These are phyloP conservation scores for Aradophagus sp. DNA, from an alignment of 1,140 invertebrate species.

Conservation along the genomic window DNA sequence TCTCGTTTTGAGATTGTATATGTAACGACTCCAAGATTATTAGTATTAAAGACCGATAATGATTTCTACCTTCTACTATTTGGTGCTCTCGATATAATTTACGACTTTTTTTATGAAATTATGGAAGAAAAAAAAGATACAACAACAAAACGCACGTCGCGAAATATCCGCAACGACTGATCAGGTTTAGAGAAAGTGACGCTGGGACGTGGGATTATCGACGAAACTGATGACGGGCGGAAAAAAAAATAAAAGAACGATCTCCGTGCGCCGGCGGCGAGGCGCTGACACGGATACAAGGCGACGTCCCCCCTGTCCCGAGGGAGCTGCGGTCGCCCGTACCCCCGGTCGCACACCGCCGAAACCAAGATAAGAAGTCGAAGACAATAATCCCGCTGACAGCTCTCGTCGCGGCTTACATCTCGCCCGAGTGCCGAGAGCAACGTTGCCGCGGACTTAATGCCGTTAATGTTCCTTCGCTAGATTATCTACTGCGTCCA, in stretches of 20 bases:
- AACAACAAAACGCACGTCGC: no score
- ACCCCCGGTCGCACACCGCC: conserved; percentile 37
- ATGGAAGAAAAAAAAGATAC: no score
- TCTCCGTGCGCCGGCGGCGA: conserved; percentile 58
- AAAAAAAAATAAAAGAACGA: conserved; percentile 44
- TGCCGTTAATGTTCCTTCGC: conserved; percentile 58
- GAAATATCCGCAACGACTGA: conserved; percentile 5
- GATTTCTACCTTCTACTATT: no score
- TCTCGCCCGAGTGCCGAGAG: conserved; percentile 51
- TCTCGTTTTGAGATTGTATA: no score
- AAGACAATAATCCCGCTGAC: conserved; percentile 75
- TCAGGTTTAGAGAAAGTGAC: conserved; percentile 35
- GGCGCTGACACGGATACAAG: conserved; percentile 62
- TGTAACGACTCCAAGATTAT: no score
- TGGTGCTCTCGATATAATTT: no score
- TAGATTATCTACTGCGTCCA: conserved; percentile 43
- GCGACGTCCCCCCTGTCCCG: conserved; percentile 61
- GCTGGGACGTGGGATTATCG: conserved; percentile 37
- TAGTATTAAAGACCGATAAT: no score
- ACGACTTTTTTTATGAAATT: no score
- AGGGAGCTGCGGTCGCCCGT: conserved; percentile 55
- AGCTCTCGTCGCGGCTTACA: conserved; percentile 69
- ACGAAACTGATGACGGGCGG: conserved; percentile 31
- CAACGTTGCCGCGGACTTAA: conserved; percentile 59
- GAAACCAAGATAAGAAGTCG: conserved; percentile 68